Conservation (phyloP, 1,140 invertebrate species). For the Liolophura sinensis region DNA sequence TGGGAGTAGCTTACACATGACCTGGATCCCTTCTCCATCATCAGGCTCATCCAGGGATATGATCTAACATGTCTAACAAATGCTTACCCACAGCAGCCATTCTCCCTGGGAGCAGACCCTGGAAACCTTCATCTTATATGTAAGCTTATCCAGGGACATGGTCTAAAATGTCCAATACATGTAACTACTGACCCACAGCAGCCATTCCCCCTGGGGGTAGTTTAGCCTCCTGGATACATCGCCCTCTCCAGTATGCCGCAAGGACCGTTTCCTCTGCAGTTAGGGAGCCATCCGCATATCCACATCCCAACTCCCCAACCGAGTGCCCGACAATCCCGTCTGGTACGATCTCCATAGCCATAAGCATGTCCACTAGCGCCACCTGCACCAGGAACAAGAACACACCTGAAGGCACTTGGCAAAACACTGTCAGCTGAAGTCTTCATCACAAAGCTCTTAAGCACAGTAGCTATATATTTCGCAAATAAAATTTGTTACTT, state of each 20-base stretch:
- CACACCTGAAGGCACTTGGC: not conserved
- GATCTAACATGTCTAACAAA: no score
- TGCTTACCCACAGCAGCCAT: no score
- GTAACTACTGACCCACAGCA: slow-evolving; percentile 69
- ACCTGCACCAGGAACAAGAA: slow-evolving; percentile 68
- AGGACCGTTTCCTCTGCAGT: slow-evolving; percentile 90
- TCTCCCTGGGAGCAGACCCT: no score
- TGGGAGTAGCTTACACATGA: no score
- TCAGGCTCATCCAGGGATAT: no score
- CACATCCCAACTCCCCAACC: slow-evolving; percentile 75
- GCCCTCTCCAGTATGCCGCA: slow-evolving; percentile 89
- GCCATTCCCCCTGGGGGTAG: slow-evolving; percentile 80
- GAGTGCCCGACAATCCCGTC: slow-evolving; percentile 97
- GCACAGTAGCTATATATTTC: no score
- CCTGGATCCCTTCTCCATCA: no score
- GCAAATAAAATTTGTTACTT: no score
- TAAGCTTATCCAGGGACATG: no score
- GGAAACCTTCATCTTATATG: no score
- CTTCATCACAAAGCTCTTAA: no score
- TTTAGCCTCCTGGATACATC: slow-evolving; percentile 79
- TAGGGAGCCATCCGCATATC: slow-evolving; percentile 93
- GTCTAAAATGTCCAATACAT: no score
- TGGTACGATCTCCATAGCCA: slow-evolving; percentile 74
- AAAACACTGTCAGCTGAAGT: not conserved
- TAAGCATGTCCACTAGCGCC: slow-evolving; percentile 86